These are phyloP conservation scores for Fragum sueziense DNA, from an alignment of 2,888 invertebrate species.

Conservation along the genomic window DNA sequence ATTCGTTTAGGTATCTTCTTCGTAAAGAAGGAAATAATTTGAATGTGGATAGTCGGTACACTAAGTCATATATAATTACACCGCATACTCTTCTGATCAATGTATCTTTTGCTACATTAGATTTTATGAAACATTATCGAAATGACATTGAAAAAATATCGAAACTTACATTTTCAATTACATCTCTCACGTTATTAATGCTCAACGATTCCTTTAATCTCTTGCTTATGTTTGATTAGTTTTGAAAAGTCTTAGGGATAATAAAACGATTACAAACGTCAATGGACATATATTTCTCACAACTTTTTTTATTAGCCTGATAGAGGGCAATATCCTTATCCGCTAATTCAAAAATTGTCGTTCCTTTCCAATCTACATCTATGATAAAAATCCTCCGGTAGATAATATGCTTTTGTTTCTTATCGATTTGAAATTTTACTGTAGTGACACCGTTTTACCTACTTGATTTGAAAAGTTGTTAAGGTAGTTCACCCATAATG, in stretches of 20 bases:
- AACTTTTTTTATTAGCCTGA: too few species aligned
- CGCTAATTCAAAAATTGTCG: too few species aligned
- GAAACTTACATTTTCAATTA: not conserved
- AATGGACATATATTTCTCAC: not conserved
- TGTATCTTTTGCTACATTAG: not conserved
- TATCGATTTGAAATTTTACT: too few species aligned
- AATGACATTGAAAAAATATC: not conserved
- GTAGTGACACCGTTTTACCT: too few species aligned
- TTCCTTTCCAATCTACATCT: too few species aligned
- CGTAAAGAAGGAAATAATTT: not conserved
- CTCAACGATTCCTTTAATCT: not conserved
- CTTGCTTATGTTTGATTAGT: not conserved
- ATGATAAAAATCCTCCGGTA: too few species aligned
- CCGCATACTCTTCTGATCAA: not conserved
- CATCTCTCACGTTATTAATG: not conserved
- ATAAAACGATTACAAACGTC: not conserved
- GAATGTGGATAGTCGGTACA: not conserved
- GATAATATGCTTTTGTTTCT: too few species aligned
- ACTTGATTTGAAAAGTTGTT: too few species aligned
- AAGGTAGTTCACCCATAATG: too few species aligned
- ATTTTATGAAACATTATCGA: not conserved
- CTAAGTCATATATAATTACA: not conserved
- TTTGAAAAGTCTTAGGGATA: not conserved
- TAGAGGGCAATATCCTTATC: too few species aligned
- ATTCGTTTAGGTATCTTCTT: too few species aligned